Conservation (phyloP, 2,113 vertebrate genomes). For the Hemibagrus wyckioides region DNA sequence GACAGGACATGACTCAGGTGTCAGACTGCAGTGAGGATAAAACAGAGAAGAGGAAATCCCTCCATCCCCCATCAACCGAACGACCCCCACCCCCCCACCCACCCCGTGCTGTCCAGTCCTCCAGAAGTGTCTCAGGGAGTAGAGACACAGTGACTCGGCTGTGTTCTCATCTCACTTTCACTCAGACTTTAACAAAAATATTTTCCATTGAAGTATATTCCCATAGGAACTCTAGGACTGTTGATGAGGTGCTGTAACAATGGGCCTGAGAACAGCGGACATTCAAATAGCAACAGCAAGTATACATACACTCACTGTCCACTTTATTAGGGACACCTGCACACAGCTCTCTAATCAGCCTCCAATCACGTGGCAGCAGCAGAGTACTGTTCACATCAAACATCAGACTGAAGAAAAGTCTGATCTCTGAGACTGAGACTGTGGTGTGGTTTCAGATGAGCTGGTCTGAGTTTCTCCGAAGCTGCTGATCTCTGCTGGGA, state of each 20-base stretch:
- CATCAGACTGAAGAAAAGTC: neutral
- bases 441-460: too few species aligned
- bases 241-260: neutral
- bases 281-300: neutral
- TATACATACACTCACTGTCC: neutral
- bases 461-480: too few species aligned
- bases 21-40: neutral
- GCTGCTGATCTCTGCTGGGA: too few species aligned
- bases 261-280: neutral
- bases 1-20: neutral
- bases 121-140: neutral
- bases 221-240: neutral
- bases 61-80: neutral
- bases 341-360: neutral
- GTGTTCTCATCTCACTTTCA: neutral
- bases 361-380: neutral
- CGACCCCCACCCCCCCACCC: too few species aligned
- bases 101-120: neutral
- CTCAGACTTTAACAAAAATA: neutral
- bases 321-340: neutral
- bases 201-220: neutral
- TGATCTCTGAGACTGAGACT: neutral
- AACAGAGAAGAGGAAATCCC: neutral
- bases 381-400: neutral
- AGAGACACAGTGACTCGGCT: slow-evolving; percentile 1